Evolutionary conservation across 2,888 invertebrate species (phyloP), one percentile per base, ranked within the genome.

Genomic region (Drosophila crucigera): DNA sequence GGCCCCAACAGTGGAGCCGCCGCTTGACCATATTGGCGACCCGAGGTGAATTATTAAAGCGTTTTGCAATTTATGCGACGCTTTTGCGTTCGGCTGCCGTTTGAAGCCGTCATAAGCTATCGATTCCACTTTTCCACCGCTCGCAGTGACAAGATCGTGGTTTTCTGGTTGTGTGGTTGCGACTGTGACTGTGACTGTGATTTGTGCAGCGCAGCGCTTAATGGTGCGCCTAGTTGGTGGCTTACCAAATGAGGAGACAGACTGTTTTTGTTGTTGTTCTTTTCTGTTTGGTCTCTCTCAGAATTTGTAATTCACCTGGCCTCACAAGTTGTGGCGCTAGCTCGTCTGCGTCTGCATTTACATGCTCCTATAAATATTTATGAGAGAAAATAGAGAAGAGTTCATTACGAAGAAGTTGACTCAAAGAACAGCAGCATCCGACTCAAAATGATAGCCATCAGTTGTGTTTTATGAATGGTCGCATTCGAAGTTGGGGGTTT

Each of bases 1-100:
- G 76, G 39, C 59, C 50, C 22, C 71, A 60, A 58, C 71, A 76
- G 70, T 76, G 81, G 71, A 64, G 88, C 82, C 82, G 87, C 63
- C 72, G 76, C 30, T 64, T 84, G 84, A 53, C 90, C 84, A 89
- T 86, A 86, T 84, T 63, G 90, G 82, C 72, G 68, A 58, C 66
- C 73, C 64, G 79, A 68, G 82, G 91, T 89, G 89, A 89, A 89
- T 89, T 89, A 91, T 89, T 91, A 90, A 89, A 86, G 76, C 84
- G 72, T 76, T 78, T 77, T 76, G 76, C 83, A 91, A 91, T 89
- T 91, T 90, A 91, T 91, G 84, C 87, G 87, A 80, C 77, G 89
- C 90, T 69, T 62, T 73, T 64, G 66, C 72, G 63, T 76, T 82
- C 78, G 82, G 84, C 75, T 84, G 77, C 86, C 68, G 74, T 84